Evolutionary conservation across 1,140 invertebrate genomes (phyloP), one percentile per base, ranked within the genome.

Genomic region (Drosophila sechellia): DNA sequence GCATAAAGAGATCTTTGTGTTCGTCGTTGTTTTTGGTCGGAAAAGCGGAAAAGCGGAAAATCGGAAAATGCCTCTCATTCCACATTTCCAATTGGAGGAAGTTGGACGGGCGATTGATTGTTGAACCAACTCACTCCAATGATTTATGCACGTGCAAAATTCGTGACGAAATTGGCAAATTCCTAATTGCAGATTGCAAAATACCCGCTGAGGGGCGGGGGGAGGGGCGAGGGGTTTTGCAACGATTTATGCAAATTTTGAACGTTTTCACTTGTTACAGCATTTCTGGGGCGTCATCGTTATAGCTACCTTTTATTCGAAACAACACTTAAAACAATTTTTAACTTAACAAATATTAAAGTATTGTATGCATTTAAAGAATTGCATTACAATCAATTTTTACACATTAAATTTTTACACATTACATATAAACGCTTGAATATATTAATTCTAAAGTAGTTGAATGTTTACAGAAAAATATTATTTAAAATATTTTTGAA

Each of bases 131-230:
- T 45, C 17, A 37, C 13, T 15, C 43, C 35, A 46, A 64, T 69
- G 12, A 50, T 27, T 31, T 43, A 15, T 60, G 69, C 75, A 86
- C 71, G 83, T 83, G 75, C 55, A 68, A 76, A 71, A 79, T 79
- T 86, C 81, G 81, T 86, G 81, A 81, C 78, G 49, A 48, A 79
- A 86, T 81, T 81, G 78, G 55, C 60, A 57, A 85, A 78, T 81
- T 77, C 73, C 60, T 40, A 78, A 75, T 55, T 81, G 64, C 61
- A 77, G 77, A 61, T 48, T 65, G 46, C 64, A 45, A 39, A 20
- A 53, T 25, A 10, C 13, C 49, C 11, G 39, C 53, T 35, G 15
- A 12, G 27, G 35, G 64, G 64, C 17, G 20, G 20, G 20, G 2
- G 20, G 20, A 22, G 20, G 20, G 17, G 17, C 1, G 17, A 17